Percentiles rank a stretch among this genome's conserved stretches.
Conservation (phyloP, 1,140 invertebrate genomes). For the Drosophila nigromelanica region DNA sequence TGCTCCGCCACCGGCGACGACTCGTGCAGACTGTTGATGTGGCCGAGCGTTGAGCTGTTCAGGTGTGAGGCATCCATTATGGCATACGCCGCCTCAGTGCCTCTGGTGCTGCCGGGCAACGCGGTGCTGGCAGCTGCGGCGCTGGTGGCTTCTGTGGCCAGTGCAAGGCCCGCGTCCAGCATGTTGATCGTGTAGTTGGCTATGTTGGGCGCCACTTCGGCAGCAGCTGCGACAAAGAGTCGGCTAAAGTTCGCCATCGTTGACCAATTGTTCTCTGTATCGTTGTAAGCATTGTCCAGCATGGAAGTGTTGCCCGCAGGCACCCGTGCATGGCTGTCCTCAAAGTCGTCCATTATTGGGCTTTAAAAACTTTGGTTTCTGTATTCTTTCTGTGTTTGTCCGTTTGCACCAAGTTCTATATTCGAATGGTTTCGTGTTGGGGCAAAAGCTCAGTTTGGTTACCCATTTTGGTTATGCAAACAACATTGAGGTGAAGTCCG, state of each 20-base stretch:
- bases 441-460: not conserved
- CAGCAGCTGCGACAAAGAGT: constrained; percentile 42
- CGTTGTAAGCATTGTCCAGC: constrained; percentile 33
- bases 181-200: constrained; percentile 69
- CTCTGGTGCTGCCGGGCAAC: constrained; percentile 10
- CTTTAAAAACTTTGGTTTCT: constrained; percentile 9
- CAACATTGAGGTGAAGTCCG: not conserved
- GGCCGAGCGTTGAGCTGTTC: constrained; percentile 55
- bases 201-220: constrained; percentile 40
- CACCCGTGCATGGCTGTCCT: constrained; percentile 12
- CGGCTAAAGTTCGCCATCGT: constrained; percentile 57
- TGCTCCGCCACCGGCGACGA: constrained; percentile 58
- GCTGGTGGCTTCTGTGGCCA: constrained; percentile 42
- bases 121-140: not conserved
- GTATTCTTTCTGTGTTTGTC: not conserved
- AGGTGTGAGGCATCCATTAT: constrained; percentile 43
- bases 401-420: not conserved
- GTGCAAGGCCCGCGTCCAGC: constrained; percentile 49
- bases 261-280: constrained; percentile 46
- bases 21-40: constrained; percentile 59
- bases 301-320: not conserved
- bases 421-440: not conserved
- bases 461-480: not conserved
- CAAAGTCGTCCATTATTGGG: constrained; percentile 24
- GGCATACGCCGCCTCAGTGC: constrained; percentile 54